A percentile compares a stretch with the other conserved stretches of the same genome.
Conservation (phyloP, 2,888 invertebrate genomes). For the Caenorhabditis plicata region DNA sequence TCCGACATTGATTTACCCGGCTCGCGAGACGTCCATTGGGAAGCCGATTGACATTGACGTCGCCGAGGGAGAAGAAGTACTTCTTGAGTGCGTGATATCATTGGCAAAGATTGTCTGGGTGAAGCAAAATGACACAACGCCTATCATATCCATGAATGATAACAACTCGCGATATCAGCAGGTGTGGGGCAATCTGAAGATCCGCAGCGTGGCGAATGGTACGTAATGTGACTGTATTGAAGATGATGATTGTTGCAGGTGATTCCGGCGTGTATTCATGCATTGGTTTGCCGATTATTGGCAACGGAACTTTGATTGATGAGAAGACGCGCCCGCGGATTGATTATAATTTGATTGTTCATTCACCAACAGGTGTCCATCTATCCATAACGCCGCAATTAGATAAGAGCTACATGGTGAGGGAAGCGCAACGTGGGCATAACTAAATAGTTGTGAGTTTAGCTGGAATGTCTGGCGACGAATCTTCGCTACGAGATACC, state of each 20-base stretch:
- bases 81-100: constrained; percentile 59
- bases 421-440: neutral
- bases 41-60: constrained; percentile 49
- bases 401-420: constrained; percentile 43
- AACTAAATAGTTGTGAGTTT: constrained; percentile 2
- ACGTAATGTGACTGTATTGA: too few species aligned
- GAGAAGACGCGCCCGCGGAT: constrained; percentile 23
- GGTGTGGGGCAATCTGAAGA: constrained; percentile 57
- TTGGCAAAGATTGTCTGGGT: constrained; percentile 51
- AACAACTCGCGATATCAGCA: constrained; percentile 49
- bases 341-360: constrained; percentile 55
- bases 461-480: constrained; percentile 53
- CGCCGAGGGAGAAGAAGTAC: constrained; percentile 50
- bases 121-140: constrained; percentile 45
- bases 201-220: constrained; percentile 26
- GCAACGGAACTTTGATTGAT: constrained; percentile 6
- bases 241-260: too few species aligned
- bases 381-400: constrained; percentile 34
- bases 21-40: constrained; percentile 24
- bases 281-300: constrained; percentile 23
- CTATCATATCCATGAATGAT: constrained; percentile 43
- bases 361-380: constrained; percentile 53
- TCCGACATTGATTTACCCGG: constrained; percentile 47
- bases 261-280: constrained; percentile 27
- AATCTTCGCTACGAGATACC: constrained; percentile 61